These are phyloP conservation scores for Vanessa atalanta DNA, from an alignment of 1,140 invertebrate species.

Conservation along the genomic window DNA sequence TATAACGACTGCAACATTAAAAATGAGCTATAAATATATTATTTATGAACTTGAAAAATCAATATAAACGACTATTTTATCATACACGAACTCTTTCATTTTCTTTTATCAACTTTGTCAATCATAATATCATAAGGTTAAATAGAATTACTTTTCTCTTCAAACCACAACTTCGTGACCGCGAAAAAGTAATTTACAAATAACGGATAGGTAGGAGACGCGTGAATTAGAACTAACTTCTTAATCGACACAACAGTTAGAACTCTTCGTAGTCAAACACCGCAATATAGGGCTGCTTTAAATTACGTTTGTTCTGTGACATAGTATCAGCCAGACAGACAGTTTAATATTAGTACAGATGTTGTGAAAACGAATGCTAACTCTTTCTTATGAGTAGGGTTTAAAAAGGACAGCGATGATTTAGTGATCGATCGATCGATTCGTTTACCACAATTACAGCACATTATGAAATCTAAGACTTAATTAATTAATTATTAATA, in stretches of 20 bases:
- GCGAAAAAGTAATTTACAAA: background rate
- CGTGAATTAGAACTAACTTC: constrained; percentile 21
- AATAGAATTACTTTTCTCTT: background rate
- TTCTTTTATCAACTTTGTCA: background rate
- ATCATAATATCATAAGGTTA: background rate
- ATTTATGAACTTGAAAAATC: no score
- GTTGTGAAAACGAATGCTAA: no score
- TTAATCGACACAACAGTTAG: constrained; percentile 26
- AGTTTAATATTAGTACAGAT: no score
- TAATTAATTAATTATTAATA: no score
- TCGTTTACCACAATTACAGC: no score
- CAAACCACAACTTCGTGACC: background rate
- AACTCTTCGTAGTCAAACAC: constrained; percentile 16
- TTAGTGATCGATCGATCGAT: no score
- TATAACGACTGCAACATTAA: no score
- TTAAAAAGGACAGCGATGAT: no score
- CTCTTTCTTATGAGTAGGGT: no score
- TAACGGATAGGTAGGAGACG: constrained; percentile 11
- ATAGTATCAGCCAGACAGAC: no score
- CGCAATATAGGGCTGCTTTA: constrained; percentile 2
- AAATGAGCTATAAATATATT: no score
- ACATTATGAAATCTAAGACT: no score
- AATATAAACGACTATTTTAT: background rate
- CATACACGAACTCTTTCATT: background rate
- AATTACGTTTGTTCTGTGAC: background rate